Evolutionary conservation across 2,797 vertebrate genomes (phyloP).

Genomic region (Limnodromus scolopaceus): DNA sequence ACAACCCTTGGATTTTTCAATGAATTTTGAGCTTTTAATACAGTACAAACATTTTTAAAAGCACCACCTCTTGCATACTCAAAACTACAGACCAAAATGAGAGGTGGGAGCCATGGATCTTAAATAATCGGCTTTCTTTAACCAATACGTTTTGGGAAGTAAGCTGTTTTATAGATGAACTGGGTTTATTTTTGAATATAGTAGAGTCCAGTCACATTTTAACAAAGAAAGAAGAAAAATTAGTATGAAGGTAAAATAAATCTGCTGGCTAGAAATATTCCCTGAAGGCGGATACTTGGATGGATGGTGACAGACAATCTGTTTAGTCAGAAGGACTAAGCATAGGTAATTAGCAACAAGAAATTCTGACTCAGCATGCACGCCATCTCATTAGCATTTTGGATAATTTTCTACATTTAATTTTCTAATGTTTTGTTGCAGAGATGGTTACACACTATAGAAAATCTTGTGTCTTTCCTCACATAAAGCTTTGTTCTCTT

Average conservation of each 20-base stretch:
- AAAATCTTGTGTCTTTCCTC: not conserved
- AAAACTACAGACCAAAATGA: not conserved
- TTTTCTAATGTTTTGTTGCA: not conserved
- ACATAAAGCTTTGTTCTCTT: not conserved
- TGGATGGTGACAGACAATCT: not conserved
- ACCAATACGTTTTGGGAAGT: not conserved
- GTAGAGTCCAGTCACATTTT: not conserved
- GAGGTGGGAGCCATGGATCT: rapidly evolving
- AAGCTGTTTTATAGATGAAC: not conserved
- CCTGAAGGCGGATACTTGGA: rapidly evolving
- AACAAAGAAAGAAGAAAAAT: not conserved
- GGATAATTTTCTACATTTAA: not conserved
- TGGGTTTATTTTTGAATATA: not conserved
- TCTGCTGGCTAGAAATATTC: not conserved
- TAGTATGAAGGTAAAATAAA: not conserved
- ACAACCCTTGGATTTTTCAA: not conserved
- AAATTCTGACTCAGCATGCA: not conserved
- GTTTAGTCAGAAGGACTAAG: not conserved
- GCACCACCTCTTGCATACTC: not conserved
- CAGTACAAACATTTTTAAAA: not conserved
- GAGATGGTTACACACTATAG: not conserved
- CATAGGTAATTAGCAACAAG: not conserved
- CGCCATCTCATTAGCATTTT: not conserved
- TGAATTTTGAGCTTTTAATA: not conserved
- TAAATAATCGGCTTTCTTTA: not conserved